Conservation (phyloP, 2,113 vertebrate genomes). For the Rhea pennata region DNA sequence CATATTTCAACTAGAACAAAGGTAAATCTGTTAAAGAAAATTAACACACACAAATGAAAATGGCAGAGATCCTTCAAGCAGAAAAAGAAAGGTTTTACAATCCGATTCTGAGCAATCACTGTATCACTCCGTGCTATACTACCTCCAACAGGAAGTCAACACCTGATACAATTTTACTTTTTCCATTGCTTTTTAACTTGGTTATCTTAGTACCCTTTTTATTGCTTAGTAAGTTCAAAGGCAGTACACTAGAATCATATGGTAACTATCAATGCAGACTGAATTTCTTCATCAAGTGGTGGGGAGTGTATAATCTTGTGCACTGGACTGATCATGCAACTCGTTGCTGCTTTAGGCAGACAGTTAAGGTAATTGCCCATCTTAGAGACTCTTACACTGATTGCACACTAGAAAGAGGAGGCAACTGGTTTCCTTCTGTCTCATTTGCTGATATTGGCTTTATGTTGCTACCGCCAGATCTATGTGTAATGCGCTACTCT, state of each 20-base stretch:
- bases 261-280: slow-evolving; percentile 8
- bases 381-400: slow-evolving; percentile 51
- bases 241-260: background rate
- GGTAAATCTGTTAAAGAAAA: background rate
- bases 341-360: slow-evolving; percentile 51
- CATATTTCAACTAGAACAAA: background rate
- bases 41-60: background rate
- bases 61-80: background rate
- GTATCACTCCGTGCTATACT: background rate
- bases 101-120: background rate
- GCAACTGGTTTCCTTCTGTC: slow-evolving; percentile 17
- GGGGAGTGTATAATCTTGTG: slow-evolving; percentile 33
- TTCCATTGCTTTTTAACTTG: background rate
- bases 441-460: slow-evolving; percentile 63
- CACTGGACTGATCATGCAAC: slow-evolving; percentile 55
- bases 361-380: slow-evolving; percentile 70
- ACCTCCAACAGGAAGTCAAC: accelerated
- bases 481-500: background rate
- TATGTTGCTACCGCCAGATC: slow-evolving; percentile 7
- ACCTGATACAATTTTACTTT: background rate
- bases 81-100: background rate
- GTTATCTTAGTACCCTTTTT: background rate
- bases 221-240: background rate
- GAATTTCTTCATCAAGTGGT: slow-evolving; percentile 55
- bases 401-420: slow-evolving; percentile 38